Evolutionary conservation across 2,113 vertebrate genomes (phyloP).

Genomic region (Neogale vison): DNA sequence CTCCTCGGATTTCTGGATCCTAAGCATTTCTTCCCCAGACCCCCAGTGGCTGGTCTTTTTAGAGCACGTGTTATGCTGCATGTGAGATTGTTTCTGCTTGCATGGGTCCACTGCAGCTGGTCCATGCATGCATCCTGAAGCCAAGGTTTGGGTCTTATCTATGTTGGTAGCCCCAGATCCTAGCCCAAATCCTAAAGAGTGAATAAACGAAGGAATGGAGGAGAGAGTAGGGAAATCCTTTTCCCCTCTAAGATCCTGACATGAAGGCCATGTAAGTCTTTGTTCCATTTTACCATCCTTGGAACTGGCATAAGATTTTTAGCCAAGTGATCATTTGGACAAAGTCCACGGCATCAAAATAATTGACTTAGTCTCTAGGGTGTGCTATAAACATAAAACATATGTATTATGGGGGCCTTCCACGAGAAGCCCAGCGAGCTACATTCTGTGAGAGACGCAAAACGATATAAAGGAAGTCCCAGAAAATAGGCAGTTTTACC

Average conservation of each 20-base stretch:
- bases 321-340: background rate
- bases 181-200: background rate
- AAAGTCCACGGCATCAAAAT: background rate
- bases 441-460: background rate
- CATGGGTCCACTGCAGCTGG: background rate
- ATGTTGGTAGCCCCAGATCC: background rate
- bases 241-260: background rate
- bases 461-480: background rate
- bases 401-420: background rate
- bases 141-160: background rate
- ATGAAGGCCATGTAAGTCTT: background rate
- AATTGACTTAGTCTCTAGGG: background rate
- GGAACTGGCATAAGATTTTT: background rate
- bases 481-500: background rate
- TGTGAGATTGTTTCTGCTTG: background rate
- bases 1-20: background rate
- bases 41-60: background rate
- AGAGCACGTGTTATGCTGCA: background rate
- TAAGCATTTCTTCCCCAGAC: background rate
- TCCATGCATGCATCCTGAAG: background rate
- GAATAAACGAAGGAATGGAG: background rate
- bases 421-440: background rate
- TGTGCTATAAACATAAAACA: background rate
- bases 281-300: background rate
- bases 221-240: background rate